These are phyloP conservation scores for Lepidonotus clava DNA, from an alignment of 2,888 invertebrate species.

Conservation along the genomic window DNA sequence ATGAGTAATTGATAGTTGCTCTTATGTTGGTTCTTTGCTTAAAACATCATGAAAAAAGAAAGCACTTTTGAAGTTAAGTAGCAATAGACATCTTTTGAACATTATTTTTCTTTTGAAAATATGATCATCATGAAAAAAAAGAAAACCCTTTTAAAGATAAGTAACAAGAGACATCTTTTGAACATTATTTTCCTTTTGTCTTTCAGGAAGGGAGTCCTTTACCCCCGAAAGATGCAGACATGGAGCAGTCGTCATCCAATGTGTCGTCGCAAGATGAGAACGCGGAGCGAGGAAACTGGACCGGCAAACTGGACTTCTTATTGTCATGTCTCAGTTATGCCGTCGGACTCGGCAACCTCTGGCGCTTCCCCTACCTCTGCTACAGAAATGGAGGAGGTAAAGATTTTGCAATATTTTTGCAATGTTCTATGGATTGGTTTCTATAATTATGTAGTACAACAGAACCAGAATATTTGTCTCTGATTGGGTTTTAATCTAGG, in stretches of 20 bases:
- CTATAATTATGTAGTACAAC: background rate
- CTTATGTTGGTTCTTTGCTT: too few relatives aligned
- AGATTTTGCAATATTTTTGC: background rate
- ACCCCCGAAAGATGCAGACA: background rate
- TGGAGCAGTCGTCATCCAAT: background rate
- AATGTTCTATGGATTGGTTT: background rate
- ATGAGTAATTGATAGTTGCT: too few relatives aligned
- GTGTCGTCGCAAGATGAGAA: conserved; percentile 79
- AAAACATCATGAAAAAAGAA: too few relatives aligned
- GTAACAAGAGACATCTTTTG: too few relatives aligned
- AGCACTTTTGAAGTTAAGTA: too few relatives aligned
- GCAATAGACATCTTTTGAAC: too few relatives aligned
- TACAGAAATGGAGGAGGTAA: conserved; percentile 76
- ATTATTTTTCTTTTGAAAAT: too few relatives aligned
- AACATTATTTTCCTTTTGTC: too few relatives aligned
- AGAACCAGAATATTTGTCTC: background rate
- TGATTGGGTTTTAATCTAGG: background rate
- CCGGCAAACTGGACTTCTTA: conserved; percentile 83
- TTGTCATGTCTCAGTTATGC: conserved; percentile 76
- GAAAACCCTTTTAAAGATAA: too few relatives aligned
- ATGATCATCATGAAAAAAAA: too few relatives aligned
- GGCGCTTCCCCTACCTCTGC: conserved; percentile 50
- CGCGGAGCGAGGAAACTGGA: conserved; percentile 81
- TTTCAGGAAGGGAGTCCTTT: conserved; percentile 23
- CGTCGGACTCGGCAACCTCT: conserved; percentile 81